These are phyloP conservation scores for Diloba caeruleocephala DNA, from an alignment of 2,888 invertebrate species.

Conservation along the genomic window DNA sequence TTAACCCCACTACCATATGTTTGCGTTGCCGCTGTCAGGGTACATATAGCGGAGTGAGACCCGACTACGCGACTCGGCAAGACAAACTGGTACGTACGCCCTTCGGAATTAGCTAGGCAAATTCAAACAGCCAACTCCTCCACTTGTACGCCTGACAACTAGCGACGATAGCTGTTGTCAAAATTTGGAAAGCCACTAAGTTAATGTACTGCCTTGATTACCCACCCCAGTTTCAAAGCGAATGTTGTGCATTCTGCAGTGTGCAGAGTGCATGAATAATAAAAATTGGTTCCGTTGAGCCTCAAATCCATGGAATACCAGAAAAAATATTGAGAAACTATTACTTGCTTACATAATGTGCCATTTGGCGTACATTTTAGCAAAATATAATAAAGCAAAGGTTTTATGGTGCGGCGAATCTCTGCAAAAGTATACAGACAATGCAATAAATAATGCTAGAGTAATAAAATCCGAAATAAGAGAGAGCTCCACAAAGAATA, in stretches of 20 bases:
- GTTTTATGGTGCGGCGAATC: slow-evolving; percentile 59
- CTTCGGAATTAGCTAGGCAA: slow-evolving; percentile 73
- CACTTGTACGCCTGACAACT: slow-evolving; percentile 52
- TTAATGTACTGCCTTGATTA: slow-evolving; percentile 48
- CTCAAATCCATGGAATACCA: background rate
- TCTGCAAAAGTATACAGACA: slow-evolving; percentile 63
- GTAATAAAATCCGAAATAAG: slow-evolving; percentile 85
- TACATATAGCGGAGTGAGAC: slow-evolving; percentile 59
- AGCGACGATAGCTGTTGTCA: slow-evolving; percentile 52
- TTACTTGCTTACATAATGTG: slow-evolving; percentile 11
- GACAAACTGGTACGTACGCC: slow-evolving; percentile 57
- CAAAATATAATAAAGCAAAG: slow-evolving; percentile 56
- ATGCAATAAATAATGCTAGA: slow-evolving; percentile 78
- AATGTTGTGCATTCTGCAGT: slow-evolving; percentile 27
- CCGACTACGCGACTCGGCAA: slow-evolving; percentile 54
- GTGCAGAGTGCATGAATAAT: slow-evolving; percentile 19
- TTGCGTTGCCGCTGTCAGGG: slow-evolving; percentile 71
- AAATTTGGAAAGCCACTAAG: slow-evolving; percentile 52
- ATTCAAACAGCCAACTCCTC: slow-evolving; percentile 71
- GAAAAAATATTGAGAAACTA: background rate
- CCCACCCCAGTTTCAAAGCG: slow-evolving; percentile 34
- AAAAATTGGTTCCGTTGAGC: slow-evolving; percentile 6
- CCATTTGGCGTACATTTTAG: slow-evolving; percentile 30
- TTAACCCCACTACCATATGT: slow-evolving; percentile 79
- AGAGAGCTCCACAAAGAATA: slow-evolving; percentile 76